Base-by-base conservation (phyloP, 2,888 invertebrate genomes). In the Eupsilia transversa region DNA sequence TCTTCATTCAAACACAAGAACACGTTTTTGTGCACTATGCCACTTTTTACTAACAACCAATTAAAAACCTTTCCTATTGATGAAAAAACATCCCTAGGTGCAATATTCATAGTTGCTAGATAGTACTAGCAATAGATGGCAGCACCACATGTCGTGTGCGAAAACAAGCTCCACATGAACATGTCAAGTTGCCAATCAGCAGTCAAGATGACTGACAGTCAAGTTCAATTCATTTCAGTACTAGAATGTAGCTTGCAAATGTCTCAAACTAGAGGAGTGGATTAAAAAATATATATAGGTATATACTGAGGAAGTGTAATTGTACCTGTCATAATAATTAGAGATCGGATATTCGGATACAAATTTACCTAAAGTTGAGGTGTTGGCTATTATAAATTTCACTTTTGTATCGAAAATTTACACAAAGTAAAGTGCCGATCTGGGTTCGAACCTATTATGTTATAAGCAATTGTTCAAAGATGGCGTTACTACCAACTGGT, bases 131-230 rank as follows among this genome's bases (percentile, higher is more conserved):
- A 41, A 46, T 56, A 77, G 72, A 75, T 72, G 71, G 72, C 80
- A 61, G 54, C 74, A 83, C 72, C 30, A 68, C 63, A 67, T 63
- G 56, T 63, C 43, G 46, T 56, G 27, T 56, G 41, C 46, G 27
- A 41, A 65, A 64, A 65, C 74, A 49, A 72, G 67, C 46, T 56
- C 20, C 67, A 65, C 43, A 70, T 69, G 81, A 77, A 84, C 33
- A 74, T 54, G 73, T 80, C 84, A 59, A 54, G n/a, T 52, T 72
- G 81, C 68, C 81, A 77, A 84, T 86, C 84, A 86, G 68, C 52
- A 57, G 67, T 73, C 80, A 83, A 68, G 61, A 20, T 41, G 72
- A 61, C 67, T 84, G 85, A 78, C 82, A 81, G 20, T 72, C 73
- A 70, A 75, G 73, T 77, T 70, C 70, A 68, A 74, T 79, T 68